Base-by-base conservation (phyloP, 2,113 vertebrate genomes). In the Thymallus thymallus region DNA sequence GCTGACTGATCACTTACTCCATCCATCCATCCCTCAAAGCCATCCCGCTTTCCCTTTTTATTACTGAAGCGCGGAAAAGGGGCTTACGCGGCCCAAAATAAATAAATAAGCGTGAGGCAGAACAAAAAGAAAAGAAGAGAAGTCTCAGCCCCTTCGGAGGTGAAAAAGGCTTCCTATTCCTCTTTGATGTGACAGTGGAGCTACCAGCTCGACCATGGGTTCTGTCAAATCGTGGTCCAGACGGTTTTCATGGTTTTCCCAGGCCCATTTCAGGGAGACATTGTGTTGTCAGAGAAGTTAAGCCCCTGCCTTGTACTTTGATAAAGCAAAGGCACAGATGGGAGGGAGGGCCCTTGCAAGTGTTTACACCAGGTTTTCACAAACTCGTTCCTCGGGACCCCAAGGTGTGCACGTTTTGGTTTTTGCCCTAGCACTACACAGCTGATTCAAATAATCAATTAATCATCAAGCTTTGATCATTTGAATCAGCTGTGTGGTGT, bases 201-300 rank as follows among this genome's bases (percentile, higher is more conserved):
- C 29, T 12, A 26, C 68, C 71, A 32, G 32, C 6, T 73, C 61
- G 76, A 72, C 75, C 81, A 78, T 72, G 76, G 73, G 64, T 76
- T 76, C 75, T 73, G 72, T 48, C 48, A 75, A 78, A 65, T 72
- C 29, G 5, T 29, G 29, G 26, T 61, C 74, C 71, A 46, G 63
- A 16, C 72, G 51, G 71, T 72, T 84, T 84, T 82, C 79, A 82
- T 74, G 64, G 20, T 66, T 66, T 26, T 16, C 64, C 12, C 62
- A 16, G 82, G 58, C 78, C 77, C 73, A 62, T 84, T 83, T 82
- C 71, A 23, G 20, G 55, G 71, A 56, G 56, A 75, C 77, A 80
- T 81, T 76, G 71, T 76, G 77, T 75, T 80, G 82, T 86, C 84
- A 80, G 78, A 78, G 73, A 78, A 84, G 60, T 83, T 82, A 87